Conservation (phyloP, 2,113 vertebrate species). For the Malurus alboscapulatus region DNA sequence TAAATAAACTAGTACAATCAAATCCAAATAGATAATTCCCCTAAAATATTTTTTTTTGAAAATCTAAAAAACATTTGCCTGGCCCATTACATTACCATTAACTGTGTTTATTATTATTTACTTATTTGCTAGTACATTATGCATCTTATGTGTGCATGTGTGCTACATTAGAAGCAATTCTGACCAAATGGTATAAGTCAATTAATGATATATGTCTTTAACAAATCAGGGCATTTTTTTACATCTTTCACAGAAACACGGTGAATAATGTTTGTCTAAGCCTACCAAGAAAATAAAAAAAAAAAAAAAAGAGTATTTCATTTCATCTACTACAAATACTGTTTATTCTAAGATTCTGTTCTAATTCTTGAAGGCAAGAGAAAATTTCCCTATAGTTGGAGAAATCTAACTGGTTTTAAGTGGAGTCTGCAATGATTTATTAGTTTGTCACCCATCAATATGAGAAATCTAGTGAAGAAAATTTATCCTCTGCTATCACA, state of each 20-base stretch:
- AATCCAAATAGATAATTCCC: neutral
- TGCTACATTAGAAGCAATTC: neutral
- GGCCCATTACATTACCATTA: neutral
- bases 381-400: neutral
- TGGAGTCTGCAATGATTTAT: neutral
- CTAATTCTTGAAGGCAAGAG: neutral
- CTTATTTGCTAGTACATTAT: neutral
- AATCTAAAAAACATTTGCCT: neutral
- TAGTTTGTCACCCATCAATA: neutral
- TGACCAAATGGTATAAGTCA: neutral
- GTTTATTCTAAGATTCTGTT: neutral
- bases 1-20: neutral
- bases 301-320: no score
- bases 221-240: neutral
- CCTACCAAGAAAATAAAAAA: neutral
- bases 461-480: neutral
- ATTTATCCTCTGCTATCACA: neutral
- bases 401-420: neutral
- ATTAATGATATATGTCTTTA: neutral
- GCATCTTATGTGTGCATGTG: neutral
- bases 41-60: neutral
- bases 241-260: neutral
- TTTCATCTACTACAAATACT: neutral
- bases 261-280: neutral
- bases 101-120: neutral